phyloP scores from a whole-genome alignment of 2,797 vertebrate species.

The Rhynchotus rufescens region DNA sequence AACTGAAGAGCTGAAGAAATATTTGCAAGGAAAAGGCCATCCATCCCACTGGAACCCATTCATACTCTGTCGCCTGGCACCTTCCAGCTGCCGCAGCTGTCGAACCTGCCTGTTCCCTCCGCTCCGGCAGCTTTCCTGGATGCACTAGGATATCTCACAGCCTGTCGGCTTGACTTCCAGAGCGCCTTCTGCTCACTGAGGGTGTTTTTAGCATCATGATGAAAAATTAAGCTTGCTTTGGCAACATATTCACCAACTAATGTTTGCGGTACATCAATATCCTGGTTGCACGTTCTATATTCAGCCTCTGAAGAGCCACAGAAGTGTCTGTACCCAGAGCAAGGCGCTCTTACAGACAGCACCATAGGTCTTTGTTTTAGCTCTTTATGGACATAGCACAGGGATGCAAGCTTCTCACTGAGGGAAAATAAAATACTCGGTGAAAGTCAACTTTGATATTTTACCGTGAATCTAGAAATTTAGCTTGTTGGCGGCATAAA shows the following conservation, averaged over 20 bases:
- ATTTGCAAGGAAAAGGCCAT: conserved; percentile 65
- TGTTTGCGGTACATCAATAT: not conserved
- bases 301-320: not conserved
- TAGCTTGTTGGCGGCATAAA: not conserved
- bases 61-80: conserved; percentile 1
- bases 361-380: not conserved
- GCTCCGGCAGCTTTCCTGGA: not conserved
- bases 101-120: fast-evolving
- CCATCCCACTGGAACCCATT: not conserved
- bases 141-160: not conserved
- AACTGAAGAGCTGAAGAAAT: conserved; percentile 61
- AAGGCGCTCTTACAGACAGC: not conserved
- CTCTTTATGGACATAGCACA: not conserved
- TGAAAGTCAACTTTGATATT: not conserved
- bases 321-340: not conserved
- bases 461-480: not conserved
- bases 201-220: not conserved
- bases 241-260: not conserved
- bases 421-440: not conserved
- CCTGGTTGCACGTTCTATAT: not conserved
- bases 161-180: not conserved
- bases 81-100: not conserved
- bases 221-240: not conserved
- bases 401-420: not conserved
- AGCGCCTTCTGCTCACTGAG: not conserved